Conservation (phyloP, 2,113 vertebrate genomes). For the Solea senegalensis region DNA sequence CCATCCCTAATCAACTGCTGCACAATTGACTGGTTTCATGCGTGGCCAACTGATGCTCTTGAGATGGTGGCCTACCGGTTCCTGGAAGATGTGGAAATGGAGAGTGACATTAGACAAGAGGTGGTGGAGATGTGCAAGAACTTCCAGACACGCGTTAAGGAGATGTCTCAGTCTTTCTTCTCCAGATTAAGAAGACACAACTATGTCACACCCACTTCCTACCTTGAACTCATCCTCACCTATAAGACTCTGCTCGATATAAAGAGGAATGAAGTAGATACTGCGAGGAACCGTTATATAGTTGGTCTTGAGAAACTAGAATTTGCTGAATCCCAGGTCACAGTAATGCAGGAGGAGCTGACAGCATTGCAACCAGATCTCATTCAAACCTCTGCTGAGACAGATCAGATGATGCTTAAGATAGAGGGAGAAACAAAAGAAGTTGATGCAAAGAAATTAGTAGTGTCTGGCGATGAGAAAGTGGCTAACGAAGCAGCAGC, state of each 20-base stretch:
- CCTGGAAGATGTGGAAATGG: constrained; percentile 89
- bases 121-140: constrained; percentile 92
- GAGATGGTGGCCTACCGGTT: constrained; percentile 95
- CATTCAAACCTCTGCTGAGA: constrained; percentile 89
- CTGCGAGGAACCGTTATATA: constrained; percentile 86
- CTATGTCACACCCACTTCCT: constrained; percentile 94
- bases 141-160: constrained; percentile 88
- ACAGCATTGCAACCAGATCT: constrained; percentile 91
- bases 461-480: constrained; percentile 90
- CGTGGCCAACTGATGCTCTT: constrained; percentile 92
- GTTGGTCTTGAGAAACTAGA: constrained; percentile 90
- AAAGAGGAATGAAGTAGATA: constrained; percentile 88
- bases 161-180: constrained; percentile 85
- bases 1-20: constrained; percentile 96
- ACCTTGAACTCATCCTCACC: constrained; percentile 92
- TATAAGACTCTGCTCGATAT: constrained; percentile 86
- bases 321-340: constrained; percentile 91
- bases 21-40: constrained; percentile 97
- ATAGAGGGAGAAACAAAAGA: constrained; percentile 88
- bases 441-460: constrained; percentile 89
- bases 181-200: constrained; percentile 86
- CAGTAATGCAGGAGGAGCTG: constrained; percentile 90
- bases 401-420: constrained; percentile 89
- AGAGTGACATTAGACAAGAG: constrained; percentile 80
- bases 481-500: constrained; percentile 90